Base-by-base conservation (phyloP, 1,140 invertebrate genomes). In the Carposina sasakii region DNA sequence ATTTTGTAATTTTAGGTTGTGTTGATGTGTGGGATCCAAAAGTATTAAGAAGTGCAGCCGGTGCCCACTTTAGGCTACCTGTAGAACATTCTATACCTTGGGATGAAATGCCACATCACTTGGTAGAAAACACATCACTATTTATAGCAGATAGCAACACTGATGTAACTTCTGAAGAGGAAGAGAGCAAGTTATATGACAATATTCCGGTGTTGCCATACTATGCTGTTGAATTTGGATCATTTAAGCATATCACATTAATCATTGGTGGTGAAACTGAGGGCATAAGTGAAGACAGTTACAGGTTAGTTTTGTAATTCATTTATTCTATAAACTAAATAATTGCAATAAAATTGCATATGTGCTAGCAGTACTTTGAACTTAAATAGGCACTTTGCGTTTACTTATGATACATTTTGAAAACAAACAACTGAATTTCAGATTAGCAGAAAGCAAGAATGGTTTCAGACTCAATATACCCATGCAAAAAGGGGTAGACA, bases 201-300 rank as follows among this genome's bases (percentile, higher is more conserved):
- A 34, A 62, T 20, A 58, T 93, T 41, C 89, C 90, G 8, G 57
- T 90, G 31, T 43, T 89, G 19, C 88, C 90, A 24, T 94, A 93
- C 78, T 90, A 89, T 74, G 64, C 81, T 26, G 63, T 90, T 5
- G 73, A 91, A 63, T 92, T 88, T 76, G 67, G 78, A 20, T 58
- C 70, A 26, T 72, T 73, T 3, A 65, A 87, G 34, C 82, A 87
- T 50, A 76, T 89, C 13, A 87, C 90, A 20, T 65, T 97, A 1
- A 86, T 98, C 24, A 86, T 97, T 60, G 94, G 95, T 17, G 94
- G 95, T n/a, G 96, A 98, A 85, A 96, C 93, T 13, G 88, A 93
- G 75, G 94, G 96, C 0, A 82, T 97, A 3, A 94, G 92, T 86
- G 57, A 87, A 28, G 86, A 92, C 45, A 89, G 81, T 48, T 86